Evolutionary conservation across 64 coral and sea anemone genomes (phyloP), one percentile per base, ranked within the genome.

Genomic region (Dendrophyllia cribrosa): DNA sequence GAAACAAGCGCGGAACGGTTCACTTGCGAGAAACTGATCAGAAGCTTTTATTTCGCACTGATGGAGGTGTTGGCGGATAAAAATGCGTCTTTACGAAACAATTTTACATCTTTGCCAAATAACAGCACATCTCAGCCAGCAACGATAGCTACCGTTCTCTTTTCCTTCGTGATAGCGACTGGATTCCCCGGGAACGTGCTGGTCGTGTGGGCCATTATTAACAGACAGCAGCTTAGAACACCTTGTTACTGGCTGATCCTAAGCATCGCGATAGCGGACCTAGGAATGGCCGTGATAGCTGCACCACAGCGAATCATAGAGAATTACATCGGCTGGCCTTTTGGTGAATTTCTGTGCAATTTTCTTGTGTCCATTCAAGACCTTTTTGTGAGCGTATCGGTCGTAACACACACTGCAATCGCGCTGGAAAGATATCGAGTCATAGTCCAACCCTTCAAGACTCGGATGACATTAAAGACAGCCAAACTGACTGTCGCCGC

Each of bases 181-280:
- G 95, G 95, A 43, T 72, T 93, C n/a, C 66, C 80, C 6, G 95
- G 95, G 49, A 94, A 86, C 74, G 45, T 76, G 23, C 74, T 97
- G 9, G 89, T 97, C 16, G 93, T 97, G 8, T 34, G 58, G 4
- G 93, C 95, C 7, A 49, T 97, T 10, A 65, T 97, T 17, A 81
- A 79, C 16, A 79, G 95, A 55, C 67, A 86, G 20, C 87, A 87
- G 50, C 72, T 97, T 17, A 84, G 91, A 14, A 87, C 92, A 6
- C 87, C 95, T 1, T 97, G 95, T 47, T 94, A 97, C 68, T 97
- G 86, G 16, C 51, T 97, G n/a, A 76, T 97, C 43, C 90, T 97
- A 59, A 97, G 88, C 75, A 94, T 97, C 24, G 95, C 95, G 13
- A 67, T 97, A 5, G 95, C 95, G 1, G 95, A 97, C 21, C 47